Evolutionary conservation across 2,888 invertebrate genomes (phyloP).

Genomic region (Nomada ferruginata): DNA sequence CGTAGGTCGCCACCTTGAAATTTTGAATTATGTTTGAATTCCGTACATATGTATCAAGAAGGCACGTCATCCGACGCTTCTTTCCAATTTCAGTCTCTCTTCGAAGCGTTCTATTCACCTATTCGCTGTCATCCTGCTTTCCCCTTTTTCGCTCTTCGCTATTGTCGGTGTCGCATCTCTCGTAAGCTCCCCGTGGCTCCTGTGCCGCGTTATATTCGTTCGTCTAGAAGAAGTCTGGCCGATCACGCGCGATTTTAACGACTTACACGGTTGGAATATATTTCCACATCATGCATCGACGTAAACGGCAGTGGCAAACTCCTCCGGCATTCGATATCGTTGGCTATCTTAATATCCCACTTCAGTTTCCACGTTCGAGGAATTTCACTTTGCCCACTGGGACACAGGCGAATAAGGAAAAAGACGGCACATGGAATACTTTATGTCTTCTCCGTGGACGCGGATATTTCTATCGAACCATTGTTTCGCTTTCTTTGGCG

Average conservation of each 20-base stretch:
- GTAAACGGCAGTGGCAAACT: constrained; percentile 34
- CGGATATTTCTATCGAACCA: not conserved
- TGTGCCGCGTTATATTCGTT: constrained; percentile 28
- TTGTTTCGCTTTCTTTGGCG: not conserved
- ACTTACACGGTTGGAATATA: constrained; percentile 62
- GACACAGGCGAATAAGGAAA: not conserved
- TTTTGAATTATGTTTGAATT: constrained; percentile 27
- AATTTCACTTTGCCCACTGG: constrained; percentile 11
- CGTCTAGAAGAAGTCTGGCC: constrained; percentile 27
- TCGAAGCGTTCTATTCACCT: constrained; percentile 29
- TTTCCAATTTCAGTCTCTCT: constrained; percentile 49
- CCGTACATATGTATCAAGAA: constrained; percentile 25
- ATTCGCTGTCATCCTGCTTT: not conserved
- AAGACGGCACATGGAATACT: not conserved
- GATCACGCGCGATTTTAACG: constrained; percentile 69
- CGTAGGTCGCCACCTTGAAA: not conserved
- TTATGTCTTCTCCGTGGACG: not conserved
- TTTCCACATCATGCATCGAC: constrained; percentile 53
- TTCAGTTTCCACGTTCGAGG: constrained; percentile 35
- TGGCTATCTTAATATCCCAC: constrained; percentile 35
- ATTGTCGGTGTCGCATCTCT: constrained; percentile 15
- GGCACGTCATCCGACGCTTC: constrained; percentile 3
- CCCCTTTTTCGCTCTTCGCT: constrained; percentile 17
- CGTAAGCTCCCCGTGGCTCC: constrained; percentile 13
- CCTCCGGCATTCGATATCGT: constrained; percentile 43